Conservation (phyloP, 1,140 invertebrate species). For the Physella acuta region DNA sequence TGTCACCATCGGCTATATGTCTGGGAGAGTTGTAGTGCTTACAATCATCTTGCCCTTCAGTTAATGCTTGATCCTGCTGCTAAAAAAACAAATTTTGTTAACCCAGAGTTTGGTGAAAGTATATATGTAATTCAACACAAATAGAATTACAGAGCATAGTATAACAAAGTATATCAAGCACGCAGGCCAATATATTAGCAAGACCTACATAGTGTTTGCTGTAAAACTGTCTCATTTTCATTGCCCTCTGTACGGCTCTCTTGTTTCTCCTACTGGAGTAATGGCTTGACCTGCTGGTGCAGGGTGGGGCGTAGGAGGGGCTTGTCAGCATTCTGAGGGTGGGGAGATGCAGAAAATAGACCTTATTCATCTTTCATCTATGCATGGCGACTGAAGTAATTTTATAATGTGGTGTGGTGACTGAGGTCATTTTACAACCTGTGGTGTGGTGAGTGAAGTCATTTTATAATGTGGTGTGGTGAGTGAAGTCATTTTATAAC, state of each 20-base stretch:
- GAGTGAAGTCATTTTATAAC: no score
- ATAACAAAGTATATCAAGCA: background rate
- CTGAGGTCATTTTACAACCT: background rate
- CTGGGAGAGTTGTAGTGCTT: slow-evolving; percentile 33
- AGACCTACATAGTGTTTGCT: slow-evolving; percentile 34
- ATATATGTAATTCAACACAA: background rate
- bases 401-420: background rate
- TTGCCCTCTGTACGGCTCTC: slow-evolving; percentile 45
- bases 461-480: no score
- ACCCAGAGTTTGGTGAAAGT: background rate
- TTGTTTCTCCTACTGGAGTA: slow-evolving; percentile 46
- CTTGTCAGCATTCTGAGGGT: slow-evolving; percentile 36
- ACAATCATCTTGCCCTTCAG: slow-evolving; percentile 7
- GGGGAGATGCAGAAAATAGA: slow-evolving; percentile 31
- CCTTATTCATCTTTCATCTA: slow-evolving; percentile 8
- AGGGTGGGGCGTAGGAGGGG: slow-evolving; percentile 39
- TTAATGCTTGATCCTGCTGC: background rate
- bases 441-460: no score
- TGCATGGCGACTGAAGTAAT: background rate
- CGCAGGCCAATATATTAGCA: no score
- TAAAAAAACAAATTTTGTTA: background rate
- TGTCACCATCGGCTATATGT: slow-evolving; percentile 30
- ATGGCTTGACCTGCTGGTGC: slow-evolving; percentile 30
- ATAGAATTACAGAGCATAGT: background rate
- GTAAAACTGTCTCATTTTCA: slow-evolving; percentile 54